A percentile compares a stretch with the other conserved stretches of the same genome.
phyloP scores from a whole-genome alignment of 2,797 vertebrate genomes.

The Sebastes minor region DNA sequence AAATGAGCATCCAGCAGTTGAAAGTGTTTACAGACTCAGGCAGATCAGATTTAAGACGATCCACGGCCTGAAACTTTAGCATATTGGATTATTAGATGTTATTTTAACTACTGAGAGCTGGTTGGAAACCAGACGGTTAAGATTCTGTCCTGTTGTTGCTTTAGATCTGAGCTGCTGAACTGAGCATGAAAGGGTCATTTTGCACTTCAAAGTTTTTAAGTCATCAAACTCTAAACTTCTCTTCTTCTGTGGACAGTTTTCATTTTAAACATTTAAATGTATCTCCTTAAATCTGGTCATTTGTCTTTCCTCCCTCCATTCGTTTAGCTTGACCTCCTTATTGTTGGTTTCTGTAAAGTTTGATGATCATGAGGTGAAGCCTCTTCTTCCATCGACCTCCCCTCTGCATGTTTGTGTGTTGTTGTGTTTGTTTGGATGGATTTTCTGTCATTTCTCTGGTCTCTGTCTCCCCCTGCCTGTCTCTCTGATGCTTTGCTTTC shows the following conservation, averaged over 20 bases:
- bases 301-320: not conserved
- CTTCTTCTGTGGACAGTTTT: not conserved
- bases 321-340: not conserved
- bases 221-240: not conserved
- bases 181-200: not conserved
- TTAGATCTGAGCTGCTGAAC: too few species aligned
- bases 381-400: not conserved
- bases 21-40: too few species aligned
- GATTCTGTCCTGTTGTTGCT: not conserved
- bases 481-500: not conserved
- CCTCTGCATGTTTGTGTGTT: not conserved
- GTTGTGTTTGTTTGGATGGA: not conserved
- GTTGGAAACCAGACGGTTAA: not conserved
- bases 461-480: constrained; percentile 51
- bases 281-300: not conserved
- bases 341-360: not conserved
- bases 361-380: not conserved
- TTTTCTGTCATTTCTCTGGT: constrained; percentile 20
- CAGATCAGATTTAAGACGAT: too few species aligned
- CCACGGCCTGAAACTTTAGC: too few species aligned
- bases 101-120: not conserved
- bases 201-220: not conserved
- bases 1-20: too few species aligned
- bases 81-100: not conserved
- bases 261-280: not conserved